Base-by-base conservation (phyloP, 2,888 invertebrate species). In the Colostygia pectinataria region DNA sequence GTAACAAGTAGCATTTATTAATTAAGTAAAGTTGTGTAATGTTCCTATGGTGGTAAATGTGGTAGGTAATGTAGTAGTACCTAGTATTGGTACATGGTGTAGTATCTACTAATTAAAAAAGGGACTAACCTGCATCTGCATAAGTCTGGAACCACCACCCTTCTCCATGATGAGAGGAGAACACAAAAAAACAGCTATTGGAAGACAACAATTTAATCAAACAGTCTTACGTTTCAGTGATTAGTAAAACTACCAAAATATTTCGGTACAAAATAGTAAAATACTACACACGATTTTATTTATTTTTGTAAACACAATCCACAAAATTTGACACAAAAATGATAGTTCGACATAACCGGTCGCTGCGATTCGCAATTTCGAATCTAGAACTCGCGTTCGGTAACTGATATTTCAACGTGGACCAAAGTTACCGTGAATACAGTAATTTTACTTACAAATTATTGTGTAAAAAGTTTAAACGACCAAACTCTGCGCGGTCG, bases 51-150 rank as follows among this genome's bases (percentile, higher is more conserved):
- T n/a, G n/a, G 18, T 3, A 18, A 18, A 18, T 18, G 18, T 13
- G 2, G 2, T 13, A 2, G 7, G 25, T 7, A 12, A 29, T 13
- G 12, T 29, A 7, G 10, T 20, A 10, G 20, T 20, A 20, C 9
- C 5, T 10, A n/a, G n/a, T 14, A 3, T 20, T 20, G 10, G 12
- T 12, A 5, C 15, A 3, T 15, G 15, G 15, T 3, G 15, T 15
- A 4, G 15, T 15, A 15, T 4, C 15, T 15, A 15, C 15, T 4
- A 15, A 18, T 18, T 18, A 4, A 18, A 13, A 15, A 9, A n/a
- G 13, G n/a, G 23, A 61, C 74, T 73, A 64, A 87, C 89, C 83
- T 90, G 87, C 84, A 90, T 90, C 59, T 90, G 87, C 68, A 90
- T 65, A 20, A 90, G 77, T 59, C 80, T 74, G 39, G 89, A 90